Evolutionary conservation across 2,888 invertebrate species (phyloP).

Genomic region (Diabrotica balteata): DNA sequence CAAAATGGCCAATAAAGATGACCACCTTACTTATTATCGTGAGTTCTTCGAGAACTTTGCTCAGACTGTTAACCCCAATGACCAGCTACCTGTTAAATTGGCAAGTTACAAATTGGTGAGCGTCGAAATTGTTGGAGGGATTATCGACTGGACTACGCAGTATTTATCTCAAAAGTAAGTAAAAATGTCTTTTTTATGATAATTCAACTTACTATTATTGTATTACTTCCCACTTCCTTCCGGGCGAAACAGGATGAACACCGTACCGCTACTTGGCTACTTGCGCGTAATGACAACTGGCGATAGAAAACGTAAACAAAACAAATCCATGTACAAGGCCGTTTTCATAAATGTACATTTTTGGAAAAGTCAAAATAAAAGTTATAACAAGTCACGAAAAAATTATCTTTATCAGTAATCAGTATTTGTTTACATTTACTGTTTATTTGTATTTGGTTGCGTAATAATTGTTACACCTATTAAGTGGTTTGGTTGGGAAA

Average conservation of each 20-base stretch:
- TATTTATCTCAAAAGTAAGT: conserved; percentile 81
- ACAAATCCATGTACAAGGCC: conserved; percentile 10
- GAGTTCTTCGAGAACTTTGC: conserved; percentile 77
- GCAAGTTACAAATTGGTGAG: conserved; percentile 73
- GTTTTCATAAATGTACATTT: neutral
- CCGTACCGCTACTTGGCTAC: conserved; percentile 11
- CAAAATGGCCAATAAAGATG: conserved; percentile 66
- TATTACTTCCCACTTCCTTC: conserved; percentile 28
- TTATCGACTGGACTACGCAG: conserved; percentile 78
- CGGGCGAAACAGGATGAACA: conserved; percentile 17
- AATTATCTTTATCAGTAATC: too few species aligned
- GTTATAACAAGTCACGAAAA: too few species aligned
- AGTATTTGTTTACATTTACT: neutral
- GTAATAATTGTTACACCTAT: neutral
- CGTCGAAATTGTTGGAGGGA: conserved; percentile 75
- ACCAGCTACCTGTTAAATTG: conserved; percentile 77
- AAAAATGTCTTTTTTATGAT: conserved; percentile 14
- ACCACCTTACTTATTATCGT: conserved; percentile 73
- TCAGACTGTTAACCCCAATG: conserved; percentile 71
- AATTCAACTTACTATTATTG: conserved; percentile 9
- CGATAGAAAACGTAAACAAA: conserved; percentile 34
- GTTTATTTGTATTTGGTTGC: conserved; percentile 5
- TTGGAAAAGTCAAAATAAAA: too few species aligned
- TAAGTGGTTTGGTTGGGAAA: too few species aligned
- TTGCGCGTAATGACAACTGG: conserved; percentile 31